Conservation (phyloP, 2,113 vertebrate genomes). For the Cottus gobio region DNA sequence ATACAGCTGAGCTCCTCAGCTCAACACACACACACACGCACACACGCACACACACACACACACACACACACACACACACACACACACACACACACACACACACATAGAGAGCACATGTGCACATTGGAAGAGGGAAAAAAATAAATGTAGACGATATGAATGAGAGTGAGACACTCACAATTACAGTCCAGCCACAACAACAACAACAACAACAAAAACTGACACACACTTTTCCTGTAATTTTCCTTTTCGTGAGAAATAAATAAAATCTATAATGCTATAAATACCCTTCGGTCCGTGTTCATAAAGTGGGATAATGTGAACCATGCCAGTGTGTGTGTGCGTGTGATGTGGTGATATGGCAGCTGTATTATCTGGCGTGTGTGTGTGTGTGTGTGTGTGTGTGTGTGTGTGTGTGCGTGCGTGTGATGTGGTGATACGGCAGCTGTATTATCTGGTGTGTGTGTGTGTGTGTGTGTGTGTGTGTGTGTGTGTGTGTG, state of each 20-base stretch:
- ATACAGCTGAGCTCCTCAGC: conserved; percentile 68
- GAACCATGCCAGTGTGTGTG: conserved; percentile 69
- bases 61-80: conserved; percentile 4
- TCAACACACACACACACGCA: conserved; percentile 26
- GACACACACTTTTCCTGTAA: conserved; percentile 64
- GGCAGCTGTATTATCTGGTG: conserved; percentile 67
- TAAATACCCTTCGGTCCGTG: conserved; percentile 73
- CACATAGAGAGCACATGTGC: conserved; percentile 32
- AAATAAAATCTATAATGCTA: conserved; percentile 68
- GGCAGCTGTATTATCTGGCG: conserved; percentile 67
- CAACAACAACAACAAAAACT: conserved; percentile 5
- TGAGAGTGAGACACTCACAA: conserved; percentile 54
- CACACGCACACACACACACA: conserved; percentile 27
- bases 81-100: conserved; percentile 5
- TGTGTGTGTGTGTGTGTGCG: conserved; percentile 51
- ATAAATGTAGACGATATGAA: conserved; percentile 50
- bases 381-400: conserved; percentile 41
- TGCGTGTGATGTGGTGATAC: conserved; percentile 73
- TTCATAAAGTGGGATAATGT: conserved; percentile 75
- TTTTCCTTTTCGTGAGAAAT: conserved; percentile 57
- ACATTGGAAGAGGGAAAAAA: conserved; percentile 19
- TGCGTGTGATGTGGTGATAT: conserved; percentile 73
- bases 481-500: conserved; percentile 52
- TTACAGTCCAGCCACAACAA: conserved; percentile 22
- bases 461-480: conserved; percentile 41